These are phyloP conservation scores for Phymorhynchus buccinoides DNA, from an alignment of 1,140 invertebrate species.

Conservation along the genomic window DNA sequence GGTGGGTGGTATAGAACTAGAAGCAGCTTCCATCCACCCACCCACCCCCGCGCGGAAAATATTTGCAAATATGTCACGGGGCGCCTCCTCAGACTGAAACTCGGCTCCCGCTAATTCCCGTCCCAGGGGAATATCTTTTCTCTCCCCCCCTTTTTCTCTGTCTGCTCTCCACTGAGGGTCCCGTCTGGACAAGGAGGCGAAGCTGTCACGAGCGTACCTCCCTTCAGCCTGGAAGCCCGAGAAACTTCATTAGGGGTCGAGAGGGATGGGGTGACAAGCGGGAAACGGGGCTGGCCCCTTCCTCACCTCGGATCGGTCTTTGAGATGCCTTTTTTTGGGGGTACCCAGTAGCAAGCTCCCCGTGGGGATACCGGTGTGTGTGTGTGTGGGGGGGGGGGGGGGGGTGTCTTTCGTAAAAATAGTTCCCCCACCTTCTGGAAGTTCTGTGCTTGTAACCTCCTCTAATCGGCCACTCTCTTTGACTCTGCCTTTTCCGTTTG, in stretches of 20 bases:
- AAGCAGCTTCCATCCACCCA: too few relatives aligned
- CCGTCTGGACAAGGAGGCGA: conserved; percentile 5
- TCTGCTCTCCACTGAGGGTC: not conserved
- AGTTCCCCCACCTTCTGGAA: too few relatives aligned
- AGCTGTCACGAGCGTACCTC: conserved; percentile 29
- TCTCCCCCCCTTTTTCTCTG: not conserved
- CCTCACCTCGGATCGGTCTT: not conserved
- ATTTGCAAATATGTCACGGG: conserved; percentile 35
- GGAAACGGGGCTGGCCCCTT: not conserved
- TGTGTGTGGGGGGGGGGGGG: too few relatives aligned
- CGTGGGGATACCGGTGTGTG: too few relatives aligned
- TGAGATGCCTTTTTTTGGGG: too few relatives aligned
- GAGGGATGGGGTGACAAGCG: not conserved
- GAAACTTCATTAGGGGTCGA: conserved; percentile 19
- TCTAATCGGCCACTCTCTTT: too few relatives aligned
- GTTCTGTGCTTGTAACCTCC: too few relatives aligned
- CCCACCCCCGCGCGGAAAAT: not conserved
- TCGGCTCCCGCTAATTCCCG: conserved; percentile 23
- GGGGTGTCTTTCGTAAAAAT: too few relatives aligned
- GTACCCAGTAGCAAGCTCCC: too few relatives aligned
- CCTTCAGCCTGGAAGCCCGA: not conserved
- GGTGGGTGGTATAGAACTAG: too few relatives aligned
- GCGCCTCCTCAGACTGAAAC: conserved; percentile 20
- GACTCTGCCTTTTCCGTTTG: too few relatives aligned
- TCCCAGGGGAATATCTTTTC: not conserved